Base-by-base conservation (phyloP, 2,888 invertebrate genomes). In the Phengaris arion region DNA sequence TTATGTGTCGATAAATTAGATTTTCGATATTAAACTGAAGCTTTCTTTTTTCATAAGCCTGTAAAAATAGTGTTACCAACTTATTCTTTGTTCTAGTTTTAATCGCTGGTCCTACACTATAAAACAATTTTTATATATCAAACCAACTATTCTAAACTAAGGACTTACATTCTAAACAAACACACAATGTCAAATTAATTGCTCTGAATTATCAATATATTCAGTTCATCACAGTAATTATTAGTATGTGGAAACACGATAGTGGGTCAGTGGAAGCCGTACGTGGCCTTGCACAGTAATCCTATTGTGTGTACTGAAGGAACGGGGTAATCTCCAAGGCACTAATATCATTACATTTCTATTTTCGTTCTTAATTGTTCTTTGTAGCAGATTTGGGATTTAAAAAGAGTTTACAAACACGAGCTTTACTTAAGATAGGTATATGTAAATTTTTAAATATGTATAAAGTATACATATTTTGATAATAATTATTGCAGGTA, bases 251-350 rank as follows among this genome's bases (percentile, higher is more conserved):
- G 74, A 74, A 83, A 78, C 77, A 79, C 83, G 83, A 80, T 80
- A 89, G 85, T 89, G 79, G 86, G 90, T 87, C 89, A 90, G 78
- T 77, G 83, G 90, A 91, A 91, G 89, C 90, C 91, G 78, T 89
- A 88, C 78, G 78, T 79, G 85, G 83, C 89, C 88, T 89, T 87
- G 86, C 84, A 80, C 81, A 83, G 84, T 91, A 91, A 91, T 90
- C 90, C 83, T 84, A 87, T 89, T 89, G 85, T 76, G 82, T 84
- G 81, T 85, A 81, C 81, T 81, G 81, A 80, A 81, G 83, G 75
- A 77, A 78, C 75, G 84, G 80, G 82, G 59, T 70, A 75, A 55
- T 55, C 57, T 51, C 46, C 72, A 15, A 46, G 48, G 6, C 59
- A 74, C 15, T 74, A 64, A 74, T 64, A 59, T 64, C 59, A 74